These are phyloP conservation scores for Micoletzkya japonica DNA, from an alignment of 2,888 invertebrate genomes.

Conservation along the genomic window DNA sequence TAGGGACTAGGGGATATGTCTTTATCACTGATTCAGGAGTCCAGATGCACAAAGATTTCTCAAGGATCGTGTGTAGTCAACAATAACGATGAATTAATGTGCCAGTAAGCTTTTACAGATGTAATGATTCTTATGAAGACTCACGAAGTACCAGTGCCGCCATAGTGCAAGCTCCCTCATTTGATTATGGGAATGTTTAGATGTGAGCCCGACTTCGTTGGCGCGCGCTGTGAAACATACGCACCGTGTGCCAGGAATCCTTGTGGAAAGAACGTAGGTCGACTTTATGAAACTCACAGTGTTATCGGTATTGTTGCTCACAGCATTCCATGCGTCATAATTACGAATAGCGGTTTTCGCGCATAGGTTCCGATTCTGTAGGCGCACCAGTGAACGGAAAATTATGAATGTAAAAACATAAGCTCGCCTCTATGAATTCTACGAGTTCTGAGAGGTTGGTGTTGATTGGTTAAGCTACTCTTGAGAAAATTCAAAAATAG, in stretches of 20 bases:
- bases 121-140: neutral
- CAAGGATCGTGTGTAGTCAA: constrained; percentile 8
- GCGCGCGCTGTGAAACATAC: constrained; percentile 4
- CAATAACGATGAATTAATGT: constrained; percentile 1
- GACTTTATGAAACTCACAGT: too few relatives aligned
- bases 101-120: neutral
- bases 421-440: too few relatives aligned
- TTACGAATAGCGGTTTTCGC: too few relatives aligned
- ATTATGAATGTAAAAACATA: too few relatives aligned
- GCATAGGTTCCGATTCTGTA: too few relatives aligned
- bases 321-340: too few relatives aligned
- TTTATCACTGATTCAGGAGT: neutral
- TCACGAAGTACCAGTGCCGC: neutral
- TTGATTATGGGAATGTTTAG: neutral
- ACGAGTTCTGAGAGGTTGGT: too few relatives aligned
- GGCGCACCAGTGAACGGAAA: too few relatives aligned
- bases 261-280: constrained; percentile 18
- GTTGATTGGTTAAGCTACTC: too few relatives aligned
- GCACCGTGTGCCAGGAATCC: constrained; percentile 17
- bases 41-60: neutral
- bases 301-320: too few relatives aligned
- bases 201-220: neutral
- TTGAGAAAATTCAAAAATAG: too few relatives aligned
- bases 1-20: neutral
- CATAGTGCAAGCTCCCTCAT: neutral